A percentile compares a stretch with the other conserved stretches of the same genome.
Conservation (phyloP, 2,888 invertebrate species). For the Protodeltote pygarga region DNA sequence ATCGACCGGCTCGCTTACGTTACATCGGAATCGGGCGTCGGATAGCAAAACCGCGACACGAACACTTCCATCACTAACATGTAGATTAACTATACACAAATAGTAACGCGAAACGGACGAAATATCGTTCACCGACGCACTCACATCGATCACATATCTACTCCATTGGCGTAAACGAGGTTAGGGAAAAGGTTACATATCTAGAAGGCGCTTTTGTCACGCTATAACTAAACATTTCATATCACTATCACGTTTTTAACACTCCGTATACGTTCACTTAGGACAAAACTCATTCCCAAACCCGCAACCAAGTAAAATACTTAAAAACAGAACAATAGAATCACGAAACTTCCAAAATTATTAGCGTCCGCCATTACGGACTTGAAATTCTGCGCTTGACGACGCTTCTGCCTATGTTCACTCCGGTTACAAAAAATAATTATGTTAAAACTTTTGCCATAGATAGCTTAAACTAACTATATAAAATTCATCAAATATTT, state of each 20-base stretch:
- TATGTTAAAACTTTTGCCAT: conserved; percentile 47
- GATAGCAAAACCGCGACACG: conserved; percentile 85
- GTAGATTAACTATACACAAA: conserved; percentile 77
- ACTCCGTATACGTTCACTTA: conserved; percentile 73
- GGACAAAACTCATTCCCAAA: conserved; percentile 75
- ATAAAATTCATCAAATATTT: conserved; percentile 32
- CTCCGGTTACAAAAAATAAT: conserved; percentile 78
- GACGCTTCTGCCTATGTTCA: conserved; percentile 86
- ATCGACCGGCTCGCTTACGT: conserved; percentile 87
- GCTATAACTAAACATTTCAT: conserved; percentile 82
- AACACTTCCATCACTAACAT: conserved; percentile 86
- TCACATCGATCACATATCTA: conserved; percentile 92
- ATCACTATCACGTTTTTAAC: conserved; percentile 79
- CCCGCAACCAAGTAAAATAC: conserved; percentile 67
- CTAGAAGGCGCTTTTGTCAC: conserved; percentile 87
- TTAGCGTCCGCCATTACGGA: conserved; percentile 87
- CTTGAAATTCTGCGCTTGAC: conserved; percentile 84
- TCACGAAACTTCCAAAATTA: conserved; percentile 86
- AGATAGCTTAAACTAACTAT: conserved; percentile 24
- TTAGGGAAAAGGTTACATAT: conserved; percentile 92
- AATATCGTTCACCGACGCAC: conserved; percentile 90
- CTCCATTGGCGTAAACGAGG: conserved; percentile 92
- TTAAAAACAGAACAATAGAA: conserved; percentile 84
- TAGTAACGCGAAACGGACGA: conserved; percentile 84
- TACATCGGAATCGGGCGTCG: conserved; percentile 86